These are phyloP conservation scores for Himalopsyche japonica DNA, from an alignment of 2,888 invertebrate species.

Conservation along the genomic window DNA sequence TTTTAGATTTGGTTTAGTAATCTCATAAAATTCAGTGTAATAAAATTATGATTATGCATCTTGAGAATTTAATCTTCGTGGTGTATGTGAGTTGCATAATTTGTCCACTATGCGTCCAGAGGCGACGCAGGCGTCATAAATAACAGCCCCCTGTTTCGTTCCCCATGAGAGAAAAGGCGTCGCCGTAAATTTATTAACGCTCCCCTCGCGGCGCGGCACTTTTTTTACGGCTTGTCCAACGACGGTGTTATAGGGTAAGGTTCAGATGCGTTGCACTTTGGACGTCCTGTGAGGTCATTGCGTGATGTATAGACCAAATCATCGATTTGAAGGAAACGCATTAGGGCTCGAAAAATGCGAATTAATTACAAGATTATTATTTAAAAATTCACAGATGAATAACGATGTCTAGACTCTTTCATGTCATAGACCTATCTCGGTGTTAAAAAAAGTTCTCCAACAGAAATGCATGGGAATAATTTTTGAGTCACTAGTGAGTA, in stretches of 20 bases:
- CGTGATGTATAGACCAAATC: neutral
- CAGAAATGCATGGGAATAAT: no score
- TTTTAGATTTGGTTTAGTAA: no score
- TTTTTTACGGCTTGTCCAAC: conserved; percentile 6
- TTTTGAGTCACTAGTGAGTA: no score
- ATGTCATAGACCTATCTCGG: no score
- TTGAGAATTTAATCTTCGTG: no score
- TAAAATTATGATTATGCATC: no score
- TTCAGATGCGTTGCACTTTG: neutral
- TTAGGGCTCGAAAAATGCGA: neutral
- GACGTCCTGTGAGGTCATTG: neutral
- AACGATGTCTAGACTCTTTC: neutral
- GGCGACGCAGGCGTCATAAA: conserved; percentile 23
- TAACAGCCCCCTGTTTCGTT: conserved; percentile 22
- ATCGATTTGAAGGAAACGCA: neutral
- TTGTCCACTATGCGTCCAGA: neutral
- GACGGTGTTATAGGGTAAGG: neutral
- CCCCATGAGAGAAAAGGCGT: neutral
- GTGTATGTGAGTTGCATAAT: neutral
- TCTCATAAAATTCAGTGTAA: no score
- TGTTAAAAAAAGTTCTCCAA: no score
- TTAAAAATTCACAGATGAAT: neutral
- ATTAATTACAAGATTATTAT: neutral
- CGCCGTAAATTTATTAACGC: conserved; percentile 38
- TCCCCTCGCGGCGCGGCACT: neutral